phyloP scores from a whole-genome alignment of 2,888 invertebrate genomes.

The Rhorus exstirpatorius region DNA sequence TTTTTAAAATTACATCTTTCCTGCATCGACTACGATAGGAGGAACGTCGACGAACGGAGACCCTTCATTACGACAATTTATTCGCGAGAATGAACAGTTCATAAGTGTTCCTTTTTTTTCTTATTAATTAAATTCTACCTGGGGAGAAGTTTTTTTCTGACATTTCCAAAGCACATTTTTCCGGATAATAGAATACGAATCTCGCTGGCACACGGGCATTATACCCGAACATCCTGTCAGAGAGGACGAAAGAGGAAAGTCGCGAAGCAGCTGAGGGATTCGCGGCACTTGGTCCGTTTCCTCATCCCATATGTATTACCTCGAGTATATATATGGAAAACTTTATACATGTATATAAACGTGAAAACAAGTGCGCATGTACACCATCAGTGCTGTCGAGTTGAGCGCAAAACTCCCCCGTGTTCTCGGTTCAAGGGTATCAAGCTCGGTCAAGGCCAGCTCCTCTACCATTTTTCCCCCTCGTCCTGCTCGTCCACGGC shows the following conservation, averaged over 20 bases:
- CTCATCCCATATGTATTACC: neutral
- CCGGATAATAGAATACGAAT: neutral
- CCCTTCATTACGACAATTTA: too few species aligned
- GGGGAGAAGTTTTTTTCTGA: neutral
- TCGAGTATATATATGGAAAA: slow-evolving; percentile 27
- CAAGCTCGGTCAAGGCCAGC: slow-evolving; percentile 76
- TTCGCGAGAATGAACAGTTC: neutral
- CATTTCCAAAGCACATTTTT: neutral
- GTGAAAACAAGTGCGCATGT: slow-evolving; percentile 14
- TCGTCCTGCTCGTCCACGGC: neutral
- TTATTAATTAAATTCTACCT: neutral
- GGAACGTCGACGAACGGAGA: too few species aligned
- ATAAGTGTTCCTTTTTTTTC: neutral
- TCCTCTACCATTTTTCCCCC: slow-evolving; percentile 7
- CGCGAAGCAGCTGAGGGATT: slow-evolving; percentile 28
- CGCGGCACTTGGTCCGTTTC: slow-evolving; percentile 25
- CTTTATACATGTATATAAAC: neutral
- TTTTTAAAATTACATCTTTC: too few species aligned
- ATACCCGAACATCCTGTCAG: neutral
- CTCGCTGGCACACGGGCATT: slow-evolving; percentile 13
- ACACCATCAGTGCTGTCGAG: slow-evolving; percentile 33
- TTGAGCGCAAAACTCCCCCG: slow-evolving; percentile 47
- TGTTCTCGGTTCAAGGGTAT: slow-evolving; percentile 77
- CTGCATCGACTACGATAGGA: too few species aligned
- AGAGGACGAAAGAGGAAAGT: neutral